Base-by-base conservation (phyloP, 1,140 invertebrate genomes). In the Drosophila pallidifrons region DNA sequence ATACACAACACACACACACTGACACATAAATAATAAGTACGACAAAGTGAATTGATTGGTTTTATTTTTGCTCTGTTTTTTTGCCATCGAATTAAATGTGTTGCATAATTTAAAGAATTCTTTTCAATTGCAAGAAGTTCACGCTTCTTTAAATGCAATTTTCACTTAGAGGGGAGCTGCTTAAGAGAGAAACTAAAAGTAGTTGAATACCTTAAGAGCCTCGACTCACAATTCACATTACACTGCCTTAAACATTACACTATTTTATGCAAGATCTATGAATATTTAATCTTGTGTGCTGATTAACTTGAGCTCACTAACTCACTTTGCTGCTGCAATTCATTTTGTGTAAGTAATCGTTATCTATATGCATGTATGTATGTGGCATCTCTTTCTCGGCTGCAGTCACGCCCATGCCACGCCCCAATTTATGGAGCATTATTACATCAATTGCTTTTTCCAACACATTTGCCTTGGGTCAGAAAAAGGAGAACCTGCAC, bases 91-190 rank as follows among this genome's bases (percentile, higher is more conserved):
- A 54, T 51, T 47, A 68, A 74, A 43, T 69, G 66, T 72, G 61
- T 61, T 46, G 30, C 74, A 58, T 77, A 71, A 75, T 79, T 79
- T 68, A 75, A 59, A 66, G 65, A 75, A 82, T 54, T 32, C 32
- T 54, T 54, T 35, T 11, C 51, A 32, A 54, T 35, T 54, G 3
- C 51, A 54, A 54, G 49, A 57, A 47, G 43, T 68, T 78, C 70
- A 38, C 46, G 52, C 78, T 43, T 82, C 74, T 65, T 63, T 82
- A 79, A 82, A 82, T 82, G 75, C 80, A 82, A 79, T 82, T 11
- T 6, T 3, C 55, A 32, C 15, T 28, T 11, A 11, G n/a, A 25
- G 15, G 11, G 4, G 15, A 10, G 8, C 30, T 61, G 51, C 79
- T 76, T 68, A 38, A 38, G 73, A 67, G 80, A 79, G 72, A 82